Evolutionary conservation across 2,888 invertebrate species (phyloP), one percentile per base, ranked within the genome.

Genomic region (Spodoptera exigua): DNA sequence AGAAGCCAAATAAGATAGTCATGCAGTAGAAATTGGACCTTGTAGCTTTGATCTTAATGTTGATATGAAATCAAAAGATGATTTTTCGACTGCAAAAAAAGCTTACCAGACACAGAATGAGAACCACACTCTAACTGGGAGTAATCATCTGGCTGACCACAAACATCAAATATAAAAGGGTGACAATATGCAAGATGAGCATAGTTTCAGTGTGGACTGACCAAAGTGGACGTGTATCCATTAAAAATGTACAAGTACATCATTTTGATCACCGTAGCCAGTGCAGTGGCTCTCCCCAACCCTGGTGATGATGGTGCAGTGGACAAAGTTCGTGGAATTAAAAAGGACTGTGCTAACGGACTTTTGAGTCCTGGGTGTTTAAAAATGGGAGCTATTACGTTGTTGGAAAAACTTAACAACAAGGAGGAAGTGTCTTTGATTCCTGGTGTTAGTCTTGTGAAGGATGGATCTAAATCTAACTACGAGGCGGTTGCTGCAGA

Each of bases 381-480:
- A 12, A 89, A 89, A 74, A 76, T 88, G 40, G 86, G 87, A 78
- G 87, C 83, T 11, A 82, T 89, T 27, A 81, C 81, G 0, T 64
- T 89, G 7, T 49, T 89, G 13, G 88, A 89, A 27, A 88, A 86
- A 37, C 60, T 89, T 0, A 88, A 81, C 37, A 78, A 78, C 7
- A 88, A 88, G 61, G 87, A 87, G 48, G 89, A 88, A 79, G 75
- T 89, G 54, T 63, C 76, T 11, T 59, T 86, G 45, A 76, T 84
- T 13, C 85, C 86, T 53, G 89, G 86, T 68, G 95, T 97, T 12
- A 95, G 95, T 70, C 94, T 97, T 12, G 95, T 97, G 60, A 95
- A 96, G 67, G 96, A 96, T 49, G 94, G 56, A 49, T 95, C 95
- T 11, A 94, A 95, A 1, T 95, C 96, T 47, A 93, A 96, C 47